A percentile compares a stretch with the other conserved stretches of the same genome.
These are phyloP conservation scores for Micropoecilia bifurca DNA, from an alignment of 2,797 vertebrate genomes.

Conservation along the genomic window DNA sequence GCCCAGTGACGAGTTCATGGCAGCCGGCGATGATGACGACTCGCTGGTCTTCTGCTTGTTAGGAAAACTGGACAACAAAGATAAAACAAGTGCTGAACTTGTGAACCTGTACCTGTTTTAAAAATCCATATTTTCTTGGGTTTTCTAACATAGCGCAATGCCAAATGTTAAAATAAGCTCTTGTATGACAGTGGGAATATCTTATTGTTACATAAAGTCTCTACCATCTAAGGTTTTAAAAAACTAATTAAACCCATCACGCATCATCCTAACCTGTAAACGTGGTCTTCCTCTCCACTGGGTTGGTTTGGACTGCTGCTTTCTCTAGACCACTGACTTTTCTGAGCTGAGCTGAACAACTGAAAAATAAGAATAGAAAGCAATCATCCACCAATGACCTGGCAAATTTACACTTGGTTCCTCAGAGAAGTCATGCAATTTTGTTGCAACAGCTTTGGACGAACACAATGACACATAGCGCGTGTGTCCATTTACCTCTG, in stretches of 20 bases:
- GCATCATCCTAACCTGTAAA: constrained; percentile 89
- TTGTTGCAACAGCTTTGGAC: neutral
- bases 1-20: constrained; percentile 90
- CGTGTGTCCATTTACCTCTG: constrained; percentile 51
- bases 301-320: constrained; percentile 77
- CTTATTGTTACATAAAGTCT: neutral
- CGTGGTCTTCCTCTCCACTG: constrained; percentile 91
- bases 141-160: neutral
- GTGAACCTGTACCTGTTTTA: neutral
- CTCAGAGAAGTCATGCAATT: neutral
- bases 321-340: constrained; percentile 82
- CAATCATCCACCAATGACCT: neutral
- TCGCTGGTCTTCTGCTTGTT: constrained; percentile 93
- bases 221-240: neutral
- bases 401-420: neutral
- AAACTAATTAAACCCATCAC: neutral
- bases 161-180: neutral
- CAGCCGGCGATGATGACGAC: constrained; percentile 79
- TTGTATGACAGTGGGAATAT: neutral
- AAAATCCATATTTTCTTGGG: neutral
- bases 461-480: neutral
- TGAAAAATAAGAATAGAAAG: constrained; percentile 47
- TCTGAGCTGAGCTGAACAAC: constrained; percentile 80
- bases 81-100: neutral
- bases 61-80: constrained; percentile 85